Percentiles rank a stretch among this genome's conserved stretches.
Evolutionary conservation across 35 echinoderm and acorn worm species (phyloP).

Genomic region (Diadema setosum): DNA sequence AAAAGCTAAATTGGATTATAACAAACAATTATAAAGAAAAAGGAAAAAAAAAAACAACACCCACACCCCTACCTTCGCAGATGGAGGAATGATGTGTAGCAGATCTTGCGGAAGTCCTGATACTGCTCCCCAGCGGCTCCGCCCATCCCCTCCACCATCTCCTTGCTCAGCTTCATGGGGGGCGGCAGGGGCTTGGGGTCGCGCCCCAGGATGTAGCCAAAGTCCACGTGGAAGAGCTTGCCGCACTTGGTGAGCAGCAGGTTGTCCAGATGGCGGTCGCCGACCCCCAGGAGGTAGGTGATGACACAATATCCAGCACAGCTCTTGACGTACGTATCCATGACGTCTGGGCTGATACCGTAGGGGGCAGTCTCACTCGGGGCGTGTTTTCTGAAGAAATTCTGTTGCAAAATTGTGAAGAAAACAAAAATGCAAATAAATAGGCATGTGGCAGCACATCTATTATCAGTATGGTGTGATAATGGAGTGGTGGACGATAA

Average conservation of each 20-base stretch:
- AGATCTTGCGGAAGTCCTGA: constrained; percentile 92
- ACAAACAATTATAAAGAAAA: too few species aligned
- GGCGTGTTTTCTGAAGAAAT: constrained; percentile 81
- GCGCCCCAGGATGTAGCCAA: constrained; percentile 95
- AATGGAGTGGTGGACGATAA: too few species aligned
- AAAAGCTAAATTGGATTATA: too few species aligned
- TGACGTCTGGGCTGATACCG: constrained; percentile 81
- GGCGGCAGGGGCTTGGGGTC: constrained; percentile 97
- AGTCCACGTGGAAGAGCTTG: constrained; percentile 97
- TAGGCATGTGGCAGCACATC: too few species aligned
- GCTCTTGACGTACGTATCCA: constrained; percentile 97
- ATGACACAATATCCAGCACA: constrained; percentile 97
- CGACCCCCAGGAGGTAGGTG: constrained; percentile 90
- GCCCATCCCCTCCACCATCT: constrained; percentile 99
- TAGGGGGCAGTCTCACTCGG: constrained; percentile 73
- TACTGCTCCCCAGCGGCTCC: constrained; percentile 89
- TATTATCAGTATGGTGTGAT: too few species aligned
- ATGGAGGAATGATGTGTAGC: constrained; percentile 97
- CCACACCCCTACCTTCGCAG: constrained; percentile 82
- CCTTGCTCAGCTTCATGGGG: constrained; percentile 98
- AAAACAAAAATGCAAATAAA: too few species aligned
- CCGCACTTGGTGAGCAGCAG: constrained; percentile 85
- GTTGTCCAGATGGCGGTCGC: constrained; percentile 95
- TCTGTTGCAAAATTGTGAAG: too few species aligned
- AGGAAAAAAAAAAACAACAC: too few species aligned